A percentile compares a stretch with the other conserved stretches of the same genome.
Evolutionary conservation across 2,888 invertebrate genomes (phyloP).

Genomic region (Microplitis deprimator): DNA sequence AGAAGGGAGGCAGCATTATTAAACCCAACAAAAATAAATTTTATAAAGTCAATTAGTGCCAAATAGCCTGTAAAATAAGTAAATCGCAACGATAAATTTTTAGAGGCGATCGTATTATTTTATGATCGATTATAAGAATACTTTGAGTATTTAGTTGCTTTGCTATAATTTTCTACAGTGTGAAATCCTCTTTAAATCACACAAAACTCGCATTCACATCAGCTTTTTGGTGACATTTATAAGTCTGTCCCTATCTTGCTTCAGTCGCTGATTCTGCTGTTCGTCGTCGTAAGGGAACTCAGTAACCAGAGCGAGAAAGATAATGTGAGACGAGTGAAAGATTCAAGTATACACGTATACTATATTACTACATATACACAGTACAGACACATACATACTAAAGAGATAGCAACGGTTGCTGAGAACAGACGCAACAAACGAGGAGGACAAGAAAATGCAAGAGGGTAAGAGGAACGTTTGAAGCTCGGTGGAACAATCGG

Average conservation of each 20-base stretch:
- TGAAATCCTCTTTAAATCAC: constrained; percentile 35
- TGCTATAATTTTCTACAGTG: constrained; percentile 29
- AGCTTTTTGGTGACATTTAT: constrained; percentile 22
- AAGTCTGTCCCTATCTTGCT: constrained; percentile 3
- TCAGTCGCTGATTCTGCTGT: background rate
- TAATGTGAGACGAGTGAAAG: constrained; percentile 45
- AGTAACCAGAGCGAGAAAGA: constrained; percentile 42
- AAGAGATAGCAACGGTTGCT: constrained; percentile 7
- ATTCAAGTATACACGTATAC: constrained; percentile 45
- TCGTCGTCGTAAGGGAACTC: constrained; percentile 26
- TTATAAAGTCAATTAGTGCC: no score
- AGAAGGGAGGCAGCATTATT: no score
- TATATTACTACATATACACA: constrained; percentile 41
- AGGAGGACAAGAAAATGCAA: background rate
- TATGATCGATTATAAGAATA: constrained; percentile 2
- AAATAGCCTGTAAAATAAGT: no score
- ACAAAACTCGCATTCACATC: constrained; percentile 17
- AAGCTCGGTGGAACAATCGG: background rate
- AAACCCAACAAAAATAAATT: no score
- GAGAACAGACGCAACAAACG: background rate
- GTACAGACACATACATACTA: background rate
- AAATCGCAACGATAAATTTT: background rate
- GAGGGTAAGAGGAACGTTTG: constrained; percentile 14
- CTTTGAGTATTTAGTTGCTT: background rate
- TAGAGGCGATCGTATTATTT: constrained; percentile 15